Conservation (phyloP, 1,140 invertebrate genomes). For the Aphidius gifuensis region DNA sequence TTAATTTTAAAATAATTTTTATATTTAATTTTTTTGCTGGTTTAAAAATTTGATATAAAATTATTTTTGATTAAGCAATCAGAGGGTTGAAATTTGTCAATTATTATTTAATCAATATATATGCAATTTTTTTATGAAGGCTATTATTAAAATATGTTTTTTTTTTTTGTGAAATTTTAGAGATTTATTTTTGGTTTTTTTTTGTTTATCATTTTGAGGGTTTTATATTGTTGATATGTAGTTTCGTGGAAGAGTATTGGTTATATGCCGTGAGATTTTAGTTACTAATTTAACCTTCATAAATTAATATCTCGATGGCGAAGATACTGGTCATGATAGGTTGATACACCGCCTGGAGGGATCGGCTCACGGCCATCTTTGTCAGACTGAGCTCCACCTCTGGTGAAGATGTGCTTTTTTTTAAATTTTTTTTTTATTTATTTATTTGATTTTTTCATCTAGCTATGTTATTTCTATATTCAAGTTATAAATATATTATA, state of each 20-base stretch:
- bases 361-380: slow-evolving; percentile 23
- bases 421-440: slow-evolving; percentile 6
- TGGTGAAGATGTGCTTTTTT: slow-evolving; percentile 1
- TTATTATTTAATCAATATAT: too few species aligned
- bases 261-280: too few species aligned
- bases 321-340: slow-evolving; percentile 9
- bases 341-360: slow-evolving; percentile 9
- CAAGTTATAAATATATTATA: too few species aligned
- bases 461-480: too few species aligned
- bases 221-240: neutral
- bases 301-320: slow-evolving; percentile 15
- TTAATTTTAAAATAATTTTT: too few species aligned
- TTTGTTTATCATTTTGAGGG: neutral
- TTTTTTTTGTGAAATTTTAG: neutral
- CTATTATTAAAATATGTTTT: too few species aligned
- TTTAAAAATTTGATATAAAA: too few species aligned
- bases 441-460: neutral
- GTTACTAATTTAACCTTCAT: neutral
- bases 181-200: neutral
- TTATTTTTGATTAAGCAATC: too few species aligned
- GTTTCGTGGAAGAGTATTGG: neutral
- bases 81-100: too few species aligned
- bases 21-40: too few species aligned
- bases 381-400: slow-evolving; percentile 20
- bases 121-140: too few species aligned